Conservation (phyloP, 2,888 invertebrate species). For the Lithosia quadra region DNA sequence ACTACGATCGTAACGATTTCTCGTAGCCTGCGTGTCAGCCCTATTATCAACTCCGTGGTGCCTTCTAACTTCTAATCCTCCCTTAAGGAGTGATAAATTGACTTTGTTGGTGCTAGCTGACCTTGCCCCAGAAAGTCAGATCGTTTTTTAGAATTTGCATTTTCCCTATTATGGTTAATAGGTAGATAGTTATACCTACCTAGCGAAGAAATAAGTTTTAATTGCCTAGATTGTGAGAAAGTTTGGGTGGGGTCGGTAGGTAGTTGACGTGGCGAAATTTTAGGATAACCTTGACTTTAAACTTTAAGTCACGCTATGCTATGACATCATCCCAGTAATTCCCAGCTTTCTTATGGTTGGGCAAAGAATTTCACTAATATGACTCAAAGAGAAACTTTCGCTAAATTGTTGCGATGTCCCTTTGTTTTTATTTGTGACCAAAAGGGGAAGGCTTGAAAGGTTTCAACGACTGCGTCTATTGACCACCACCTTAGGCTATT, state of each 20-base stretch:
- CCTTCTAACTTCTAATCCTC: no score
- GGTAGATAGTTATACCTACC: not conserved
- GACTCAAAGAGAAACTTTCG: conserved; percentile 35
- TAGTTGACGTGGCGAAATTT: not conserved
- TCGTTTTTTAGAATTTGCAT: not conserved
- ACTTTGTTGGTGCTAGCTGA: no score
- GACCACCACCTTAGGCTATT: no score
- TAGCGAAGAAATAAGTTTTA: not conserved
- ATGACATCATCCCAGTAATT: conserved; percentile 44
- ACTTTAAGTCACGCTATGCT: conserved; percentile 19
- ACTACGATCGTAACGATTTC: no score
- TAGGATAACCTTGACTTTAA: conserved; percentile 21
- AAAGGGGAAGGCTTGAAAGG: no score
- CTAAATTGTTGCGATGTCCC: not conserved
- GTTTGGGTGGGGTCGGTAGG: not conserved
- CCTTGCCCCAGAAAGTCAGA: not conserved
- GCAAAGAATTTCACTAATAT: conserved; percentile 23
- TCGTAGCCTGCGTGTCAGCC: no score
- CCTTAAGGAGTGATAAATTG: no score
- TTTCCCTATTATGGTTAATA: not conserved
- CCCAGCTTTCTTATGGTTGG: conserved; percentile 39
- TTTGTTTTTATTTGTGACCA: no score
- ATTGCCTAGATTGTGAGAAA: conserved; percentile 2
- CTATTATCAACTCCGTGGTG: no score
- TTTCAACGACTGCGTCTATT: no score